Evolutionary conservation across 2,797 vertebrate species (phyloP).

Genomic region (Clarias fuscus): DNA sequence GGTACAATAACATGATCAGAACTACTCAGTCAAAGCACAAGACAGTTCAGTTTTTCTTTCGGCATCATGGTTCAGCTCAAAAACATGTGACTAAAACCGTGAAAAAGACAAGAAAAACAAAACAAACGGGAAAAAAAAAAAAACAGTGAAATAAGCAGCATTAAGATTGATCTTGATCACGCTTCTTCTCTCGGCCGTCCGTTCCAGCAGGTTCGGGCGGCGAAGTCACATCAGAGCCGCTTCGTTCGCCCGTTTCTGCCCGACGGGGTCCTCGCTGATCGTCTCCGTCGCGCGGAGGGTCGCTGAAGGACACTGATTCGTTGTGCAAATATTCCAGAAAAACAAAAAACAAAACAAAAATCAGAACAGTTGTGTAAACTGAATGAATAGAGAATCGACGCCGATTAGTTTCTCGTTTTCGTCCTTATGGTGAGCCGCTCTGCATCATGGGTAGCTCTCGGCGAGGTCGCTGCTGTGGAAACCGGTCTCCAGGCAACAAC

Average conservation of each 20-base stretch:
- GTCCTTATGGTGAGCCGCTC: conserved; percentile 21
- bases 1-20: not conserved
- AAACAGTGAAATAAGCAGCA: conserved; percentile 36
- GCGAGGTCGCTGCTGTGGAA: conserved; percentile 67
- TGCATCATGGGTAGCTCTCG: conserved; percentile 33
- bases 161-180: not conserved
- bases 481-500: conserved; percentile 76
- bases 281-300: conserved; percentile 8
- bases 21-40: not conserved
- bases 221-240: not conserved
- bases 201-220: not conserved
- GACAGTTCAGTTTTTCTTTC: not conserved
- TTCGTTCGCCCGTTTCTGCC: not conserved
- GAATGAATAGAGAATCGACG: conserved; percentile 26
- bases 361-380: conserved; percentile 48
- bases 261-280: not conserved
- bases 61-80: not conserved
- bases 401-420: not conserved
- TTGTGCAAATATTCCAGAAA: conserved; percentile 53
- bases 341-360: conserved; percentile 9
- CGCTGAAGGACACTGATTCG: conserved; percentile 23
- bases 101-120: too few relatives aligned
- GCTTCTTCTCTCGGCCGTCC: not conserved
- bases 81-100: not conserved
- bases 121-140: not conserved